Evolutionary conservation across 92 coral and sea anemone species (phyloP), one percentile per base, ranked within the genome.

Genomic region (Hydrozoanthus gracilis): DNA sequence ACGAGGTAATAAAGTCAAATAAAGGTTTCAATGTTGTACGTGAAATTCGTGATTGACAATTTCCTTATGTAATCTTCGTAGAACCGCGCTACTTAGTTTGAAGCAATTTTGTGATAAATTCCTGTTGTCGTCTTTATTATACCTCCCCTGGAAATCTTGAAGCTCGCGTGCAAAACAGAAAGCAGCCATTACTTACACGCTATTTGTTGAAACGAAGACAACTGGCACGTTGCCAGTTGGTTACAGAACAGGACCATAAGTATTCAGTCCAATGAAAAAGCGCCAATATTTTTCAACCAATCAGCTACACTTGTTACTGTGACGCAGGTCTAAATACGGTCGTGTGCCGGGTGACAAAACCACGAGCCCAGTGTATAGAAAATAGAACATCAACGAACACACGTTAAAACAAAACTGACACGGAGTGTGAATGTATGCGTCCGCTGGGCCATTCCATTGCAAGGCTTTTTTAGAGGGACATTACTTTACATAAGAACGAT

Each of bases 201-300:
- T 50, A 62, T 78, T 78, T 58, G 83, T 46, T 47, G 45, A 47
- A 12, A 50, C 44, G 11, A 50, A 11, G 49, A 70, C 3, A 17
- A 11, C 85, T 80, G 85, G 85, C 74, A 20, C 46, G 11, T 11
- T 48, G 75, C 85, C 85, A 80, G 72, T 55, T 14, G 54, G 14
- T 74, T 49, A 48, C 79, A 49, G 79, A 74, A 75, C 17, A 51
- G 79, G 79, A 51, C 64, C n/a, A 51, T 13, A 12, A 6, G 39
- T 7, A 11, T 80, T 46, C 39, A 27, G 46, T 15, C 85, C 85
- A 80, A 80, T 80, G 61, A 80, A 58, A 65, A 54, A 9, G 12
- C 73, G 74, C 16, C 5, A 13, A 7, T 7, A 46, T 9, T 49
- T 47, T 52, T 46, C 47, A 16, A 54, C 85, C 85, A 80, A 80